Evolutionary conservation across 1,140 invertebrate species (phyloP).

Genomic region (Aphelinus certus): DNA sequence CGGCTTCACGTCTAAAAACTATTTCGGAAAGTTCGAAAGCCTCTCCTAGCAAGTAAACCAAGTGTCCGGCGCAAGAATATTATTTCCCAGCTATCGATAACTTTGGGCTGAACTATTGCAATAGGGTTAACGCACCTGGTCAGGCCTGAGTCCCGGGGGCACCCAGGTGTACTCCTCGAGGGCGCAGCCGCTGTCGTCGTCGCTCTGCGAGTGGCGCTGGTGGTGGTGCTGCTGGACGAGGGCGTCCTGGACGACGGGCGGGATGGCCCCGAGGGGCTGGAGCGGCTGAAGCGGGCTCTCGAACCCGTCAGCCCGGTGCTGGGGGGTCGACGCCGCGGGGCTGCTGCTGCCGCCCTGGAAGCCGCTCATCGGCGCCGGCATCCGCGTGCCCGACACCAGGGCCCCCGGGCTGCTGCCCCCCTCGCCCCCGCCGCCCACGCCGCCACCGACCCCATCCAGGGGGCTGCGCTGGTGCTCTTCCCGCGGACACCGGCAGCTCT

Average conservation of each 20-base stretch:
- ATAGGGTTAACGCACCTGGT: slow-evolving; percentile 82
- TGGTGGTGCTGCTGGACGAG: slow-evolving; percentile 68
- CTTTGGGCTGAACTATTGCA: no score
- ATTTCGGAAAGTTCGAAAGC: no score
- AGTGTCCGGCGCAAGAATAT: no score
- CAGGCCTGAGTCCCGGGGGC: slow-evolving; percentile 92
- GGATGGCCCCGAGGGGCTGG: slow-evolving; percentile 44
- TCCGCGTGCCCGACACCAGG: slow-evolving; percentile 56
- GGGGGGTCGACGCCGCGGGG: slow-evolving; percentile 1
- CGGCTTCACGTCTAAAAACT: no score
- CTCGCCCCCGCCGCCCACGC: slow-evolving; percentile 37
- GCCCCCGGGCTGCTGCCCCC: slow-evolving; percentile 50
- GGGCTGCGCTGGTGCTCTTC: slow-evolving; percentile 69
- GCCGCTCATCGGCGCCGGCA: slow-evolving; percentile 60
- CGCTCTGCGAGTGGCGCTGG: slow-evolving; percentile 90
- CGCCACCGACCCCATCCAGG: slow-evolving; percentile 45
- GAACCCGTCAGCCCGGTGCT: slow-evolving; percentile 56
- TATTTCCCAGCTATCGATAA: no score
- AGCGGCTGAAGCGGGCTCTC: slow-evolving; percentile 59
- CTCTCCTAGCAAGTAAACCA: no score
- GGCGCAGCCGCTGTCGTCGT: slow-evolving; percentile 96
- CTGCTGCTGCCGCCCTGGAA: slow-evolving; percentile 54
- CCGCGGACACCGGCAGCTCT: slow-evolving; percentile 75
- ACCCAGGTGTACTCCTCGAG: slow-evolving; percentile 99
- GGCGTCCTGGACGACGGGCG: slow-evolving; percentile 56